A percentile compares a stretch with the other conserved stretches of the same genome.
Evolutionary conservation across 2,113 vertebrate species (phyloP).

Genomic region (Hemibagrus wyckioides): DNA sequence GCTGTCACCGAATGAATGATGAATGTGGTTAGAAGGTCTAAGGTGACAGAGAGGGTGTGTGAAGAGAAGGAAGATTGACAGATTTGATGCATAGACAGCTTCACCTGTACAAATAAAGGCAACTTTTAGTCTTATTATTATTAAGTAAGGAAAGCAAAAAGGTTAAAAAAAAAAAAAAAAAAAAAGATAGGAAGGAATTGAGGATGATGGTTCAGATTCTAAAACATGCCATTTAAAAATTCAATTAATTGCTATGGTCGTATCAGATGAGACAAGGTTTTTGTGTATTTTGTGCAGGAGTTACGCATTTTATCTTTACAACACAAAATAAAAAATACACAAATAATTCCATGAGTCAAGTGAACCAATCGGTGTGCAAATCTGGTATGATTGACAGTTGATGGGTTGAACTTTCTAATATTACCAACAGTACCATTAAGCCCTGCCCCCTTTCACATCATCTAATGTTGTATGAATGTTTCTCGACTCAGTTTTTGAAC

Average conservation of each 20-base stretch:
- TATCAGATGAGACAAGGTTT: neutral
- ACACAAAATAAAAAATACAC: no score
- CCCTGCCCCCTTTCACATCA: neutral
- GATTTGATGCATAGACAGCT: neutral
- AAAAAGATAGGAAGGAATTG: neutral
- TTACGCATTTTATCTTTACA: neutral
- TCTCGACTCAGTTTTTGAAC: no score
- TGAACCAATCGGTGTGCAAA: neutral
- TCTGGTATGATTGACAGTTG: neutral
- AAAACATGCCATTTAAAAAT: neutral
- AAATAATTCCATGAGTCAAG: no score
- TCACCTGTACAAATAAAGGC: neutral
- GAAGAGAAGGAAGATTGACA: conserved; percentile 14
- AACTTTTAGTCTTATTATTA: neutral
- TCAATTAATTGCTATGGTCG: no score
- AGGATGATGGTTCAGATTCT: neutral
- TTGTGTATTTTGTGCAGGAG: neutral
- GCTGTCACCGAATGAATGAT: conserved; percentile 31
- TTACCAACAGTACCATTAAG: neutral
- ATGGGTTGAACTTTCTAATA: neutral
- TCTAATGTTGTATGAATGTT: neutral
- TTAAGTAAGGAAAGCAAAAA: neutral
- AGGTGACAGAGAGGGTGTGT: conserved; percentile 14
- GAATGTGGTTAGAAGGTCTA: conserved; percentile 7
- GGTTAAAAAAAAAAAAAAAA: neutral